Percentiles rank a stretch among this genome's conserved stretches.
These are phyloP conservation scores for Takifugu ocellatus DNA, from an alignment of 2,797 vertebrate species.

Conservation along the genomic window DNA sequence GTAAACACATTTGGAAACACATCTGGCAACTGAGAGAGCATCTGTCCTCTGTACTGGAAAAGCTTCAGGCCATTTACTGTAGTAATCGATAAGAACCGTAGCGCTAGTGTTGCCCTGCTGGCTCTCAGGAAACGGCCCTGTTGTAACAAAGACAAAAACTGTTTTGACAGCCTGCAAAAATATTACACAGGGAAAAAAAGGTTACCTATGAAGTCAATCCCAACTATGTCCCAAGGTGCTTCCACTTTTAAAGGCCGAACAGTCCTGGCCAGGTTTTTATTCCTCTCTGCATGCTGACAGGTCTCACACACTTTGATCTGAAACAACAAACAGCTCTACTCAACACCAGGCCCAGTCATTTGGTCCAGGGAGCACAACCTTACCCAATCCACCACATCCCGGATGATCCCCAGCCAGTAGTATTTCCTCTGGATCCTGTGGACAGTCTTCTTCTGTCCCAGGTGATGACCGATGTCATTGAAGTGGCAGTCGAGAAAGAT, in stretches of 20 bases:
- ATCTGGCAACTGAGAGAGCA: slow-evolving; percentile 77
- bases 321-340: slow-evolving; percentile 9
- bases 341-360: background rate
- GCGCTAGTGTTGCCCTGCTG: slow-evolving; percentile 75
- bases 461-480: slow-evolving; percentile 83
- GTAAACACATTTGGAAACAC: slow-evolving; percentile 81
- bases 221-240: slow-evolving; percentile 85
- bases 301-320: slow-evolving; percentile 91
- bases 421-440: slow-evolving; percentile 89
- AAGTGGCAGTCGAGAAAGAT: slow-evolving; percentile 89
- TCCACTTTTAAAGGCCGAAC: slow-evolving; percentile 81
- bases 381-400: slow-evolving; percentile 93
- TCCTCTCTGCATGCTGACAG: slow-evolving; percentile 84
- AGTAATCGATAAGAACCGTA: slow-evolving; percentile 81
- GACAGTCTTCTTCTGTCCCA: slow-evolving; percentile 91
- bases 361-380: background rate
- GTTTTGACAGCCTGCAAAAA: background rate
- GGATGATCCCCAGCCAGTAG: slow-evolving; percentile 93
- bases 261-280: slow-evolving; percentile 77
- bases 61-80: slow-evolving; percentile 89
- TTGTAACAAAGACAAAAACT: background rate
- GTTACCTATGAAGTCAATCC: slow-evolving; percentile 80
- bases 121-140: slow-evolving; percentile 85
- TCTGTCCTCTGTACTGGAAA: slow-evolving; percentile 81
- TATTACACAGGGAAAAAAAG: background rate